Percentiles rank a stretch among this genome's conserved stretches.
Evolutionary conservation across 2,113 vertebrate species (phyloP).

Genomic region (Dromaius novaehollandiae): DNA sequence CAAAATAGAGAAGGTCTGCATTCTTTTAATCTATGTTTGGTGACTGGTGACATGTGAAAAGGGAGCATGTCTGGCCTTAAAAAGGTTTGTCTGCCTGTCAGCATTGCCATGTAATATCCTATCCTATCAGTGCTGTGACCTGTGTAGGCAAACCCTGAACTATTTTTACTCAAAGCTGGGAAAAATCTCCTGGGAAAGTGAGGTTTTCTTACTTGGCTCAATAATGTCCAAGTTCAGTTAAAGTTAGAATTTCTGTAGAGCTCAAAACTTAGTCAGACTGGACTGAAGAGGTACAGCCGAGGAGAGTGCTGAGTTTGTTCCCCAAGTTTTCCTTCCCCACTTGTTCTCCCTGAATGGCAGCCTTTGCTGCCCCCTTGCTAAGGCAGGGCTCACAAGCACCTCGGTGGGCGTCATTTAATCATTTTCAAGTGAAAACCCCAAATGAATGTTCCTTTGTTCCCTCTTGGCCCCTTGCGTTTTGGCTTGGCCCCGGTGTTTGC

Average conservation of each 20-base stretch:
- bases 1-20: not conserved
- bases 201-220: not conserved
- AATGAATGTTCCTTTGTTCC: not conserved
- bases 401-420: not conserved
- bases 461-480: not conserved
- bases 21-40: not conserved
- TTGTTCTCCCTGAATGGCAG: not conserved
- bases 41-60: not conserved
- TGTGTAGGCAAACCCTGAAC: not conserved
- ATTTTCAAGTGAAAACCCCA: not conserved
- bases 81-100: not conserved
- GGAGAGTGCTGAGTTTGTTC: not conserved
- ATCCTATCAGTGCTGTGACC: not conserved
- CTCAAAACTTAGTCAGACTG: not conserved
- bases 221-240: not conserved
- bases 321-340: not conserved
- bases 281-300: not conserved
- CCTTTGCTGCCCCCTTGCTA: not conserved
- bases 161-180: not conserved
- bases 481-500: not conserved
- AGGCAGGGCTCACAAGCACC: accelerated
- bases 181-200: not conserved
- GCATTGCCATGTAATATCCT: accelerated
- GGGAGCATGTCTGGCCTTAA: not conserved
- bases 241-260: not conserved